These are phyloP conservation scores for Tricholauxania praeusta DNA, from an alignment of 2,888 invertebrate genomes.

Conservation along the genomic window DNA sequence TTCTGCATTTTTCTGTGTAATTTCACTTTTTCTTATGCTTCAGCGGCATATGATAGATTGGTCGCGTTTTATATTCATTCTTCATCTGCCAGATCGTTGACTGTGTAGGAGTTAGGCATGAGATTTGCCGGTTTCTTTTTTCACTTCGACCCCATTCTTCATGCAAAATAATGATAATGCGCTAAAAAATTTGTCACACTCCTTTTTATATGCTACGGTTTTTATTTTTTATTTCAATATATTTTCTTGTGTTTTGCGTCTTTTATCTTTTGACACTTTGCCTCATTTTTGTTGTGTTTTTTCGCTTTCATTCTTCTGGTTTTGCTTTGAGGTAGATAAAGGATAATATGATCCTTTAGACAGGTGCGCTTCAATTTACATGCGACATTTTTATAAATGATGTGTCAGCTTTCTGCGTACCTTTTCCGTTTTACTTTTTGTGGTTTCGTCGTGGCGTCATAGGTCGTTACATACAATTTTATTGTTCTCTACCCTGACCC, in stretches of 20 bases:
- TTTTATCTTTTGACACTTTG: neutral
- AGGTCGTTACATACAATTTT: too few relatives aligned
- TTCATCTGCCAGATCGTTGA: constrained; percentile 9
- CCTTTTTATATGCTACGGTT: constrained; percentile 31
- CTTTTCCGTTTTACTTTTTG: constrained; percentile 52
- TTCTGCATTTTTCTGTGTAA: neutral
- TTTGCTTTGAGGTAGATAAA: constrained; percentile 21
- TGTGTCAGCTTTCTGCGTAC: constrained; percentile 56
- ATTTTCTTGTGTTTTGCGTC: neutral
- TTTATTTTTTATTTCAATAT: constrained; percentile 16
- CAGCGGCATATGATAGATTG: constrained; percentile 44
- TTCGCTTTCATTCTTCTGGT: constrained; percentile 5
- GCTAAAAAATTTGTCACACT: constrained; percentile 31
- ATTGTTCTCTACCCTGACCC: too few relatives aligned
- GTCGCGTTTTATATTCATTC: constrained; percentile 55
- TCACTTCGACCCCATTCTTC: constrained; percentile 1
- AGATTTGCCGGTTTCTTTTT: neutral
- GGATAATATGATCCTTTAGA: constrained; percentile 37
- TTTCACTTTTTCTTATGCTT: constrained; percentile 2
- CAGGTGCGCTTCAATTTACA: constrained; percentile 60
- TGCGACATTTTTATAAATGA: constrained; percentile 57
- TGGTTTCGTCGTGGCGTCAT: neutral
- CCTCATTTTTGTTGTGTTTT: neutral
- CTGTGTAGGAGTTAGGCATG: constrained; percentile 9
- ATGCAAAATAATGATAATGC: constrained; percentile 9